Percentiles rank a stretch among this genome's conserved stretches.
Evolutionary conservation across 1,140 invertebrate species (phyloP).

Genomic region (Papilio glaucus): DNA sequence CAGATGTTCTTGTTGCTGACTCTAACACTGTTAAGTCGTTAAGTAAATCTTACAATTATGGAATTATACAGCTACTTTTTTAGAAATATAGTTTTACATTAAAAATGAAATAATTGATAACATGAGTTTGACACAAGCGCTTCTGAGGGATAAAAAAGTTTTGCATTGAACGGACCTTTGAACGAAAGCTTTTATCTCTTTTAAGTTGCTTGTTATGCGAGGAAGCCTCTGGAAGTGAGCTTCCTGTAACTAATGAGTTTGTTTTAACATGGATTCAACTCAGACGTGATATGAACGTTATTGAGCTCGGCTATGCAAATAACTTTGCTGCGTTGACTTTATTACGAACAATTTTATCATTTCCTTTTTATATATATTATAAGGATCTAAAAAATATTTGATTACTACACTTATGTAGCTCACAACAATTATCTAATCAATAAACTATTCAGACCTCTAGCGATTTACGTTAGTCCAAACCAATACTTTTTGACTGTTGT

Average conservation of each 20-base stretch:
- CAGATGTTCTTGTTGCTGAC: no score
- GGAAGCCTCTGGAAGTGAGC: slow-evolving; percentile 6
- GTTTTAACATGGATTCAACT: neutral
- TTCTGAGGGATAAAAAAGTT: neutral
- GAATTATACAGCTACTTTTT: no score
- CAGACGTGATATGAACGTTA: slow-evolving; percentile 13
- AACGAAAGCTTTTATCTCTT: slow-evolving; percentile 17
- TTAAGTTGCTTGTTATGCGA: slow-evolving; percentile 16
- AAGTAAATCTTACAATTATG: no score
- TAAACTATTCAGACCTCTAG: no score
- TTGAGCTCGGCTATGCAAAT: slow-evolving; percentile 17
- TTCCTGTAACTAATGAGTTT: slow-evolving; percentile 25
- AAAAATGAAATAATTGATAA: neutral
- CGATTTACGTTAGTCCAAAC: no score
- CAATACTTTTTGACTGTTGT: no score
- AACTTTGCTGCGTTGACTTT: slow-evolving; percentile 4
- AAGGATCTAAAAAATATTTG: neutral
- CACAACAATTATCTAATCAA: neutral
- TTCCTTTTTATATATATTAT: neutral
- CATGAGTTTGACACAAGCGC: neutral
- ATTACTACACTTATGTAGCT: neutral
- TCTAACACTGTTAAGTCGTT: no score
- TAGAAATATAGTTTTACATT: neutral
- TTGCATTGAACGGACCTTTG: slow-evolving; percentile 4
- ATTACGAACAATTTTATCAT: neutral